These are phyloP conservation scores for Dromius quadrimaculatus DNA, from an alignment of 2,888 invertebrate genomes.

Conservation along the genomic window DNA sequence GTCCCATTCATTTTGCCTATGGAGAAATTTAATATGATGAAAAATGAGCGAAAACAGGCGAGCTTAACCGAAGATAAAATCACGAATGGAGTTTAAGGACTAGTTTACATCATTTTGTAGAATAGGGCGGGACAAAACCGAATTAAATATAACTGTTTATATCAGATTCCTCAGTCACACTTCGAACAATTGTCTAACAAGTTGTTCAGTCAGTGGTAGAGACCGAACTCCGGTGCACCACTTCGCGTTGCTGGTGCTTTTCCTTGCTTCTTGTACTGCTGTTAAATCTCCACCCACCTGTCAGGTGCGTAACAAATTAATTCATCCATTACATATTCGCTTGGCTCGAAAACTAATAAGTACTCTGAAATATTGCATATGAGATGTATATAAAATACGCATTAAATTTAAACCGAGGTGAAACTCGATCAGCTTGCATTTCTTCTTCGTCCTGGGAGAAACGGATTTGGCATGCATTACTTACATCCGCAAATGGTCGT, in stretches of 20 bases:
- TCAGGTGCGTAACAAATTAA: slow-evolving; percentile 30
- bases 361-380: neutral
- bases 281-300: slow-evolving; percentile 12
- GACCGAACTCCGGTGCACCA: slow-evolving; percentile 50
- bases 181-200: slow-evolving; percentile 40
- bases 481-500: slow-evolving; percentile 45
- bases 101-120: slow-evolving; percentile 36
- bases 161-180: slow-evolving; percentile 33
- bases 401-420: slow-evolving; percentile 50
- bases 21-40: slow-evolving; percentile 31
- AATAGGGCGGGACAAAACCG: slow-evolving; percentile 45
- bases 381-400: slow-evolving; percentile 12
- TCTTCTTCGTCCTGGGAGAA: slow-evolving; percentile 39
- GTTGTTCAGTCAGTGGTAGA: slow-evolving; percentile 49
- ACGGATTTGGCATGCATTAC: slow-evolving; percentile 41
- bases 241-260: neutral
- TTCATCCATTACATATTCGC: neutral
- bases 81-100: slow-evolving; percentile 1
- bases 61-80: slow-evolving; percentile 17
- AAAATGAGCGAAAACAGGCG: slow-evolving; percentile 23
- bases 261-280: slow-evolving; percentile 22
- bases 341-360: neutral
- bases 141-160: slow-evolving; percentile 46
- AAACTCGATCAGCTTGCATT: slow-evolving; percentile 40
- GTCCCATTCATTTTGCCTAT: slow-evolving; percentile 21